A percentile compares a stretch with the other conserved stretches of the same genome.
Conservation (phyloP, 2,888 invertebrate genomes). For the Lagria hirta region DNA sequence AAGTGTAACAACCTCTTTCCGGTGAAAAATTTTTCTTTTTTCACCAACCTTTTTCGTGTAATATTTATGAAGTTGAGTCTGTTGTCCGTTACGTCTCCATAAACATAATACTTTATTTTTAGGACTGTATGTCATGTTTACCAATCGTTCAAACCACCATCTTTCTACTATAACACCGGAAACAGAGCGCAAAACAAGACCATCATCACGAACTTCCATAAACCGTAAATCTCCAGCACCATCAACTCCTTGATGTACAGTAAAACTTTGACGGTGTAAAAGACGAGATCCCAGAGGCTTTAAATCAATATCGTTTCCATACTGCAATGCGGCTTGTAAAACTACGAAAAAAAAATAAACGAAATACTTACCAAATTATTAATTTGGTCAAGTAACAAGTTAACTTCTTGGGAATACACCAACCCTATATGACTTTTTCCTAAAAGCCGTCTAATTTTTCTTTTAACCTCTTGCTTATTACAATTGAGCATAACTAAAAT, state of each 20-base stretch:
- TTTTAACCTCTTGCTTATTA: slow-evolving; percentile 77
- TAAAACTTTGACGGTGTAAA: slow-evolving; percentile 96
- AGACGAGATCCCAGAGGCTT: slow-evolving; percentile 94
- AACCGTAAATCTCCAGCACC: slow-evolving; percentile 85
- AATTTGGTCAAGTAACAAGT: slow-evolving; percentile 92
- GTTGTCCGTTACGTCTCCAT: slow-evolving; percentile 93
- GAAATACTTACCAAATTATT: slow-evolving; percentile 77
- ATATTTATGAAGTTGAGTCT: slow-evolving; percentile 96
- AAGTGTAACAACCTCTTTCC: neutral
- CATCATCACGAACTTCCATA: slow-evolving; percentile 96
- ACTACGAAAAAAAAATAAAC: no score
- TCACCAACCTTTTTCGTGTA: slow-evolving; percentile 90
- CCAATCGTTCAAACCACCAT: slow-evolving; percentile 99
- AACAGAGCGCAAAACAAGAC: slow-evolving; percentile 78
- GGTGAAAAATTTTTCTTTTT: no score
- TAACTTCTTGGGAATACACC: slow-evolving; percentile 96
- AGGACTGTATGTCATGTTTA: slow-evolving; percentile 99
- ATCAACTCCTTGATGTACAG: slow-evolving; percentile 95
- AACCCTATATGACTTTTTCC: slow-evolving; percentile 99
- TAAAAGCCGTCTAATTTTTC: slow-evolving; percentile 85
- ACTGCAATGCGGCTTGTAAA: slow-evolving; percentile 61
- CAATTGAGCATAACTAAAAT: slow-evolving; percentile 93
- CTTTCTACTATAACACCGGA: slow-evolving; percentile 87
- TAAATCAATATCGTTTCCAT: slow-evolving; percentile 96
- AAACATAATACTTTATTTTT: slow-evolving; percentile 96